phyloP scores from a whole-genome alignment of 2,888 invertebrate species.

The Cantharis rustica region DNA sequence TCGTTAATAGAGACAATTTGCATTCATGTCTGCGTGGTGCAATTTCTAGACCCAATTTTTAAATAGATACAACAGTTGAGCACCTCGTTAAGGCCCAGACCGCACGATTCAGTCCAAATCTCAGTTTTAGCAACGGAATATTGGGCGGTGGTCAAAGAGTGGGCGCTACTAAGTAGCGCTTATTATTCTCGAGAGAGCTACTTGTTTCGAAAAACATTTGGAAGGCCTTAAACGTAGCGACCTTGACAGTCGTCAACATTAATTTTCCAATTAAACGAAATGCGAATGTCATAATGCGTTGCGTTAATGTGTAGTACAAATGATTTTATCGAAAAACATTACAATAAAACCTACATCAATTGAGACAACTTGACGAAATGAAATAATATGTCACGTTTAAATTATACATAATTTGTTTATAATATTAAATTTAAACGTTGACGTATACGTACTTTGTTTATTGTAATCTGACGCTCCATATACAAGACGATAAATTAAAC shows the following conservation, averaged over 20 bases:
- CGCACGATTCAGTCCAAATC: background rate
- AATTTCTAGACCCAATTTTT: background rate
- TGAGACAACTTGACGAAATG: background rate
- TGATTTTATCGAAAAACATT: background rate
- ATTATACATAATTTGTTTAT: slow-evolving; percentile 9
- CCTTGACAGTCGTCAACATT: background rate
- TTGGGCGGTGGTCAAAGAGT: background rate
- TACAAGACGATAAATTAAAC: background rate
- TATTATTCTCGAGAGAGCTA: background rate
- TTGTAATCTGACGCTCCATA: background rate
- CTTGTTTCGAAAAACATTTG: background rate
- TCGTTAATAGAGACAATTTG: background rate
- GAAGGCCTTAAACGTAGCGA: background rate
- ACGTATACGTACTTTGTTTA: background rate
- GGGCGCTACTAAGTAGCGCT: background rate
- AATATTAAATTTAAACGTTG: background rate
- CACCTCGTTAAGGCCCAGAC: background rate
- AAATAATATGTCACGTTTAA: slow-evolving; percentile 1
- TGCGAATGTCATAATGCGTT: background rate
- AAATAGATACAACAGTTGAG: background rate
- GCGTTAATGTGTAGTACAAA: background rate
- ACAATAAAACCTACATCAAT: background rate
- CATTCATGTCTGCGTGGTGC: background rate
- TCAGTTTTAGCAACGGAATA: background rate
- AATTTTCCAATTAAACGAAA: background rate